Evolutionary conservation across 2,797 vertebrate species (phyloP), one percentile per base, ranked within the genome.

Genomic region (Acanthurus leucopareius): DNA sequence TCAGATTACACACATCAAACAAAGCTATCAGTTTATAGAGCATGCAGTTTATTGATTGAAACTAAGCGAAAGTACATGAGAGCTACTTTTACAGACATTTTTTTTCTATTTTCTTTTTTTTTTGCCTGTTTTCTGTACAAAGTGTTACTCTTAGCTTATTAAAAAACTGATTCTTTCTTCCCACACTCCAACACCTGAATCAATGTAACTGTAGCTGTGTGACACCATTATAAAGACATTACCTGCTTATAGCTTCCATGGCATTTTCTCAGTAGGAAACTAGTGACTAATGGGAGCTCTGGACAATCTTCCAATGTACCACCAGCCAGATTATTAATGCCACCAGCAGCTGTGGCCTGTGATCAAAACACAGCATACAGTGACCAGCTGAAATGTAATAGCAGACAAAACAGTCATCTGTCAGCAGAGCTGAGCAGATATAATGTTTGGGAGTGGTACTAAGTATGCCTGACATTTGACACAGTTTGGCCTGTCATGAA

Each of bases 401-500:
- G 22, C 49, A 61, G 57, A 77, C 47, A 49, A 80, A 61, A 56
- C 60, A 49, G 45, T 73, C 5, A 60, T 65, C 47, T 70, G 73
- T 70, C 66, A 80, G 65, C 56, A 45, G 5, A 48, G 28, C 57
- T 49, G 45, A 67, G 47, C 54, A 47, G 51, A 73, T 80, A 52
- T 53, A 65, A 63, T 72, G 51, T 68, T 15, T 73, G 25, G 45
- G n/a, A n/a, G 22, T 19, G 15, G 63, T 25, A 3, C 25, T 38
- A 49, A 64, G 59, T 42, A 20, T 70, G 25, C 22, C 44, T 10
- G 44, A 65, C 44, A 68, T 52, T 66, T 80, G 76, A 81, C 64
- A 76, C 53, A 58, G 54, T 40, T 65, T 71, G 44, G n/a, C 32
- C 16, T 78, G 54, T 59, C 63, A 80, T 69, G 48, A 74, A 49